Evolutionary conservation across 2,888 invertebrate species (phyloP), one percentile per base, ranked within the genome.

Genomic region (Miltochrista miniata): DNA sequence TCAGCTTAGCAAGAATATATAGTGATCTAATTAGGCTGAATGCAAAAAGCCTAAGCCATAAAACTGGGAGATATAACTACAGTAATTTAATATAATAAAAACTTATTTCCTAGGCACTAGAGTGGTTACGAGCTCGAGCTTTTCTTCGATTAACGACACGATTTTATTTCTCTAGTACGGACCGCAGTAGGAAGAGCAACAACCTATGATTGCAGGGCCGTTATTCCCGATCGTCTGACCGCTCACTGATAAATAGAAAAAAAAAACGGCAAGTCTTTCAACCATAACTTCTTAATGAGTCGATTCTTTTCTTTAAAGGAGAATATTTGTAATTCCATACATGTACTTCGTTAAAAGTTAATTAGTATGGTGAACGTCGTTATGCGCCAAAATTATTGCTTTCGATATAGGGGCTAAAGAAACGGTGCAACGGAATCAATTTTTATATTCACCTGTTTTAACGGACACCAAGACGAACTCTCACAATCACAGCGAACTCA

Each of bases 121-220:
- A 24, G 18, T 24, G n/a, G n/a, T 31, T 31, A n/a, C 43, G 47
- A 46, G 54, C 52, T 56, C 61, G 58, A 69, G 70, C 74, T 79
- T 80, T 79, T 74, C 79, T 79, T 70, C 71, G 68, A 72, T 74
- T 78, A 78, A 74, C 66, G 71, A 61, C 61, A 65, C 59, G 59
- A 65, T 76, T 83, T 83, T 81, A 83, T 83, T 80, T 81, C 83
- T 81, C 75, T 67, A 70, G 70, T 67, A 70, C 76, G 65, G 64
- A 61, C 58, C 79, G 72, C 77, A 74, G 77, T 85, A 85, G 86
- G 87, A 87, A 88, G 90, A 90, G 82, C 90, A 91, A 91, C 87
- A 90, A 91, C 90, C 90, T 91, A 89, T 90, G 90, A 91, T 91
- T 90, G 88, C 85, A 81, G 84, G 87, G 89, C 90, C 90, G 90